A percentile compares a stretch with the other conserved stretches of the same genome.
Evolutionary conservation across 2,888 invertebrate species (phyloP).

Genomic region (Drosophila sordidapex): DNA sequence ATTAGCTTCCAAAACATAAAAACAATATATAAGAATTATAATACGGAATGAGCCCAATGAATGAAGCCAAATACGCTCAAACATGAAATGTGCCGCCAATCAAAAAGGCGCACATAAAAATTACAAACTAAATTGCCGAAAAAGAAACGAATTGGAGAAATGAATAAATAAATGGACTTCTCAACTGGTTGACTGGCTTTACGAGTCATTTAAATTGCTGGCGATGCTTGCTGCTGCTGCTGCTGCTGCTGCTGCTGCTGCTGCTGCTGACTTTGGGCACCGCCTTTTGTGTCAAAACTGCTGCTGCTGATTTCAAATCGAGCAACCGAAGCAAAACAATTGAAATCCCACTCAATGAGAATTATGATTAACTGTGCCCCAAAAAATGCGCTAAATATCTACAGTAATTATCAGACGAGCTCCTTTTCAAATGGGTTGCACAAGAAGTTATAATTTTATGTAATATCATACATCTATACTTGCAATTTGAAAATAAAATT

Average conservation of each 20-base stretch:
- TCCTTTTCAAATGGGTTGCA: neutral
- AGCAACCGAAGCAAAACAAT: constrained; percentile 64
- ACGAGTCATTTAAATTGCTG: constrained; percentile 35
- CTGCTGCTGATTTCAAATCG: constrained; percentile 69
- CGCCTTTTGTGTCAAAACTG: constrained; percentile 79
- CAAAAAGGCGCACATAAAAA: constrained; percentile 78
- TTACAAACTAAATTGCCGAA: constrained; percentile 72
- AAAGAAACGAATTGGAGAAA: constrained; percentile 50
- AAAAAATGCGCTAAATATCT: constrained; percentile 18
- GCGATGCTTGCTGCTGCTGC: neutral
- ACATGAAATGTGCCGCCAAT: constrained; percentile 74
- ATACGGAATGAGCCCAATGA: constrained; percentile 27
- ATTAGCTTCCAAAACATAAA: constrained; percentile 48
- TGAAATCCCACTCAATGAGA: constrained; percentile 55
- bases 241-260: neutral
- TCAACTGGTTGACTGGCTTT: constrained; percentile 49
- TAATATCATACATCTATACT: too few relatives aligned
- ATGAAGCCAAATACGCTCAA: constrained; percentile 28
- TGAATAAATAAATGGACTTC: constrained; percentile 57
- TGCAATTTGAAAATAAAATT: neutral
- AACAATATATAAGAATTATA: constrained; percentile 17
- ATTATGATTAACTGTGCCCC: constrained; percentile 56
- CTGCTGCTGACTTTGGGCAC: constrained; percentile 36
- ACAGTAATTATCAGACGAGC: constrained; percentile 6
- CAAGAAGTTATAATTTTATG: neutral